Conservation (phyloP, 2,113 vertebrate genomes). For the Microtus richardsoni region DNA sequence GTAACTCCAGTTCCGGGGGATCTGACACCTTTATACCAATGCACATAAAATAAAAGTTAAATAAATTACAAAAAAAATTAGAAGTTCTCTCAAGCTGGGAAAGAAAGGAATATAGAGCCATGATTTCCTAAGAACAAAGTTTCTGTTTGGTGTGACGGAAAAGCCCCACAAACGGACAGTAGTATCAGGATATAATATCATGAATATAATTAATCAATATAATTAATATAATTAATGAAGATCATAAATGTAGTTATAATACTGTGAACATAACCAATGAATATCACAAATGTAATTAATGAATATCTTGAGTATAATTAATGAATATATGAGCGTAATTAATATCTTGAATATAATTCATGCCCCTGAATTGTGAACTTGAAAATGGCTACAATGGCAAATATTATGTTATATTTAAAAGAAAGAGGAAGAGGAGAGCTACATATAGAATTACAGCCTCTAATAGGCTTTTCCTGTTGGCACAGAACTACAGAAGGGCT, state of each 20-base stretch:
- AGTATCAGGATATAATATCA: background rate
- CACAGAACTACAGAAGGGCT: background rate
- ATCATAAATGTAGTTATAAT: background rate
- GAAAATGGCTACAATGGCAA: background rate
- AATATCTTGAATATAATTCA: background rate
- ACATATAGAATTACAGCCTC: background rate
- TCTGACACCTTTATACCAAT: too few relatives aligned
- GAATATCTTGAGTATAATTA: background rate
- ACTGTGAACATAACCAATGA: background rate
- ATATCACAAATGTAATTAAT: background rate
- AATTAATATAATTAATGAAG: background rate
- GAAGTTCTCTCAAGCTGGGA: background rate
- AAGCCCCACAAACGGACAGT: background rate
- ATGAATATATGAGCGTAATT: background rate
- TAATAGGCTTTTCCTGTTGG: background rate
- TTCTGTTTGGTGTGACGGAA: background rate
- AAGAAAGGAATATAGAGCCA: background rate
- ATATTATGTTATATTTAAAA: background rate
- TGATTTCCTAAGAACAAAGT: background rate
- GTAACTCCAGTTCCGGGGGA: too few relatives aligned
- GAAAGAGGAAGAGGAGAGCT: background rate
- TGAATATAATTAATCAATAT: background rate
- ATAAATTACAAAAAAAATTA: too few relatives aligned
- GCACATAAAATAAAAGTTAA: too few relatives aligned
- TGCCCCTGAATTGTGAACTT: background rate